Evolutionary conservation across 2,113 vertebrate genomes (phyloP).

Genomic region (Panurus biarmicus): DNA sequence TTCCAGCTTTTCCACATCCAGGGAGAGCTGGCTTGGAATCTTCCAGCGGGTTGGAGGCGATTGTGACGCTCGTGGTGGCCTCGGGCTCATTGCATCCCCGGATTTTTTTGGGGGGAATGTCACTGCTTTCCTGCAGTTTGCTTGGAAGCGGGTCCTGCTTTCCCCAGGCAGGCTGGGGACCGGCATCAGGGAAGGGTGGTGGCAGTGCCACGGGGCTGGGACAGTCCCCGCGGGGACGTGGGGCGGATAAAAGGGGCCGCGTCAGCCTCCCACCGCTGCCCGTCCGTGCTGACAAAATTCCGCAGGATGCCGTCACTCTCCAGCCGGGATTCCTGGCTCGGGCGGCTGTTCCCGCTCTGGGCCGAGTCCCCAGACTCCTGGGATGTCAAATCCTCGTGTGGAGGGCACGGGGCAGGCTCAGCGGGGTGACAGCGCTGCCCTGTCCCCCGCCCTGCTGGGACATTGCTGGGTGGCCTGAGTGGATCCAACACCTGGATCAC

Average conservation of each 20-base stretch:
- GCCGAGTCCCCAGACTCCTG: not conserved
- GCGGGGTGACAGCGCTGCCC: not conserved
- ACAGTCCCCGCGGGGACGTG: rapidly evolving
- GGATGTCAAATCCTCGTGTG: rapidly evolving
- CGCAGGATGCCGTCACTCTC: not conserved
- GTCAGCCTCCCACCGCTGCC: not conserved
- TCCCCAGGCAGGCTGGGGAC: not conserved
- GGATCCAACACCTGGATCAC: rapidly evolving
- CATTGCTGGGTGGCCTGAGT: rapidly evolving
- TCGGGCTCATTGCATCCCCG: not conserved
- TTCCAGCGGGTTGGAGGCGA: not conserved
- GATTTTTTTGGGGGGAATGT: not conserved
- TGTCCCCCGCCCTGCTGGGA: not conserved
- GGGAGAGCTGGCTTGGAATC: not conserved
- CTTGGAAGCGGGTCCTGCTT: not conserved
- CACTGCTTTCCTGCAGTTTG: not conserved
- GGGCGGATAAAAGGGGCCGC: not conserved
- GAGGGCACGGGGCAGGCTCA: not conserved
- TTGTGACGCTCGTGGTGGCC: not conserved
- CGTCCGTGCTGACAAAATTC: not conserved
- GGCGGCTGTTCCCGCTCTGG: not conserved
- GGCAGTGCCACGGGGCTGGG: not conserved
- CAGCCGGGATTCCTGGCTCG: not conserved
- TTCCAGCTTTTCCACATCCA: not conserved
- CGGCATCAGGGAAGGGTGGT: rapidly evolving